Conservation (phyloP, 2,888 invertebrate genomes). For the Limnephilus rhombicus region DNA sequence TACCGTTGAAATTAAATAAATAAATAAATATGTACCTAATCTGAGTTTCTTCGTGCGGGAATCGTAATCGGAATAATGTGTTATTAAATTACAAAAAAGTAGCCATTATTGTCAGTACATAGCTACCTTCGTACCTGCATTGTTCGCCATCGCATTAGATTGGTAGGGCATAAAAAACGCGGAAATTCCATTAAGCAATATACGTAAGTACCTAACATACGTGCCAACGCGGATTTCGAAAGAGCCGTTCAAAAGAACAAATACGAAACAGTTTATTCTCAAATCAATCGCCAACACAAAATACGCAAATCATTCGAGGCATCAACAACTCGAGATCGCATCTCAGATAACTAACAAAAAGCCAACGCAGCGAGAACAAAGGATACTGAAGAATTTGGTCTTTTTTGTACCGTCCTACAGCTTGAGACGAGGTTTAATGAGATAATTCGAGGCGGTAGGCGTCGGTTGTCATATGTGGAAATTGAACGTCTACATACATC, state of each 20-base stretch:
- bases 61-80: neutral
- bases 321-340: slow-evolving; percentile 28
- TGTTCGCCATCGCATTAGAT: neutral
- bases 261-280: slow-evolving; percentile 14
- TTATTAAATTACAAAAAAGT: neutral
- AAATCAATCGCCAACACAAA: slow-evolving; percentile 46
- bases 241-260: slow-evolving; percentile 3
- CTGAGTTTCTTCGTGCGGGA: neutral
- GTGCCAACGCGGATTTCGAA: neutral
- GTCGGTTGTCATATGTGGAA: slow-evolving; percentile 50
- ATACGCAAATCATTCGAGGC: slow-evolving; percentile 44
- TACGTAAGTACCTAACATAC: neutral
- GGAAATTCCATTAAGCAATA: slow-evolving; percentile 33
- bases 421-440: slow-evolving; percentile 48
- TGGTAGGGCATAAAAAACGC: slow-evolving; percentile 10
- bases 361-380: slow-evolving; percentile 38
- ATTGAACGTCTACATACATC: slow-evolving; percentile 53
- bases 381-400: neutral
- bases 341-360: slow-evolving; percentile 24
- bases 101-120: neutral
- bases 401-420: slow-evolving; percentile 27
- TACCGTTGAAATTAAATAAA: too few relatives aligned
- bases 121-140: neutral
- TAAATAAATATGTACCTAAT: neutral
- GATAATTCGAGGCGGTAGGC: slow-evolving; percentile 57